phyloP scores from a whole-genome alignment of 2,797 vertebrate species.

The Synaphobranchus kaupii region DNA sequence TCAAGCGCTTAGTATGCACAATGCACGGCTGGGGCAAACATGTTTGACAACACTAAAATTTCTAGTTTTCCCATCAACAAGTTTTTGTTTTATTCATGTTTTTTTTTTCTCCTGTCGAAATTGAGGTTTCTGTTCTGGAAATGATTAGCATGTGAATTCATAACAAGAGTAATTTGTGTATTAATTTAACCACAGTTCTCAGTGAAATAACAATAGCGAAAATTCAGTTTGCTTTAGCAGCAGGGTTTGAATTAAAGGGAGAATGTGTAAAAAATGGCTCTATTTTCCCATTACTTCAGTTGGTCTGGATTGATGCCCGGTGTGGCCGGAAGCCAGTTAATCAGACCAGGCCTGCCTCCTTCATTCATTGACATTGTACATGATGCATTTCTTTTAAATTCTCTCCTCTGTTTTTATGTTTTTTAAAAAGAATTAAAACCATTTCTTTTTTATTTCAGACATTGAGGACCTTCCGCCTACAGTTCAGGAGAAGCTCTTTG shows the following conservation, averaged over 20 bases:
- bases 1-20: constrained; percentile 56
- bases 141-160: neutral
- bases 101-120: neutral
- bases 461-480: constrained; percentile 94
- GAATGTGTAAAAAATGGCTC: neutral
- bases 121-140: neutral
- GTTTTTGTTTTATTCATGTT: constrained; percentile 23
- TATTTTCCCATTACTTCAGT: neutral
- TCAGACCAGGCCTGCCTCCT: neutral
- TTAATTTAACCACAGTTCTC: neutral
- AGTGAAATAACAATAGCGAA: neutral
- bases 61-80: constrained; percentile 27
- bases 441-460: constrained; percentile 70
- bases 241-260: neutral
- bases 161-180: neutral
- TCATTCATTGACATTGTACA: neutral
- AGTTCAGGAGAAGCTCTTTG: constrained; percentile 96
- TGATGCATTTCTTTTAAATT: neutral
- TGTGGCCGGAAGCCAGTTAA: neutral
- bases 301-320: neutral
- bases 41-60: constrained; percentile 15
- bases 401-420: neutral
- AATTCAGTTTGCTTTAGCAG: neutral
- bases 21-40: neutral
- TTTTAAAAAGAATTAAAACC: neutral